phyloP scores from a whole-genome alignment of 1,140 invertebrate genomes.

The Triops cancriformis region DNA sequence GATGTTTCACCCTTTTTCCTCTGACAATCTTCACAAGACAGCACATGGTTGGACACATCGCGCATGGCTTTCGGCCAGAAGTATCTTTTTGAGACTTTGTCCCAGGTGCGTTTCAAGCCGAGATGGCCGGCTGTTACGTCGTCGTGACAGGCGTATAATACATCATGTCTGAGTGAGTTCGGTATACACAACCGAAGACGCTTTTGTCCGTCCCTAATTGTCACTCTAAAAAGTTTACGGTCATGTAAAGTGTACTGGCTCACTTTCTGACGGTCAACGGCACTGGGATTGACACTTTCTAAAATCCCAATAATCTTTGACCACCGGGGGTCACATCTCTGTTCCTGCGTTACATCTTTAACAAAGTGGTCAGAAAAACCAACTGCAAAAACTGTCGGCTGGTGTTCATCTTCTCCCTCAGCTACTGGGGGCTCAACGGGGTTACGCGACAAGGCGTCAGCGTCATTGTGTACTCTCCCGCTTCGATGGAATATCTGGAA shows the following conservation, averaged over 20 bases:
- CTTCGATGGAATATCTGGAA: conserved; percentile 31
- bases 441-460: conserved; percentile 28
- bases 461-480: conserved; percentile 30
- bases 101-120: not conserved
- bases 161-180: not conserved
- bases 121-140: not conserved
- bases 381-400: not conserved
- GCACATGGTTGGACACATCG: conserved; percentile 21
- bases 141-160: conserved; percentile 6
- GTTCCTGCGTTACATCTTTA: not conserved
- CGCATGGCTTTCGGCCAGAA: conserved; percentile 22
- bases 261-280: not conserved
- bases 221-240: not conserved
- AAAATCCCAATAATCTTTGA: not conserved
- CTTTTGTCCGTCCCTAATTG: conserved; percentile 14
- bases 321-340: not conserved
- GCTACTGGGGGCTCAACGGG: not conserved
- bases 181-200: conserved; percentile 8
- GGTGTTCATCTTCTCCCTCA: not conserved
- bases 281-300: not conserved
- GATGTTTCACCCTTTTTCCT: conserved; percentile 16
- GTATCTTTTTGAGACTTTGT: conserved; percentile 2
- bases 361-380: not conserved
- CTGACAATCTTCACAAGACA: conserved; percentile 22
- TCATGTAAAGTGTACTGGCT: not conserved